phyloP scores from a whole-genome alignment of 2,113 vertebrate species.

The Cyrtonyx montezumae region DNA sequence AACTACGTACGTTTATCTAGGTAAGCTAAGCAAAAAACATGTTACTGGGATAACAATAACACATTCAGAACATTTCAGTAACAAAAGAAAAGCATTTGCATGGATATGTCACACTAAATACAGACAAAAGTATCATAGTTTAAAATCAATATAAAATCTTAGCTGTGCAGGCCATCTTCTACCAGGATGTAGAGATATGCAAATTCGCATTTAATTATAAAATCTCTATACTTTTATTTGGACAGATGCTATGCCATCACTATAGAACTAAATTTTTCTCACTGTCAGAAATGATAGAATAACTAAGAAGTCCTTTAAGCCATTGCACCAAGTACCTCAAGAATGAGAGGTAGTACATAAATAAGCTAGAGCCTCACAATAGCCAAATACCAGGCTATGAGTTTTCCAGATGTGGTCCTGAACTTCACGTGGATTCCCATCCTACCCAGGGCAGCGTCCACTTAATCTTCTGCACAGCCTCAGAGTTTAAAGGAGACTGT shows the following conservation, averaged over 20 bases:
- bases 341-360: not conserved
- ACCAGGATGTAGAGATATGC: not conserved
- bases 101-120: not conserved
- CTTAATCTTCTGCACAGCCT: rapidly evolving
- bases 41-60: not conserved
- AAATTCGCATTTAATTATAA: not conserved
- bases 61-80: not conserved
- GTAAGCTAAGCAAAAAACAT: not conserved
- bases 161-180: not conserved
- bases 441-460: rapidly evolving
- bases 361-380: not conserved
- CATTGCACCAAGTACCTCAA: not conserved
- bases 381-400: not conserved
- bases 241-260: not conserved
- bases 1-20: not conserved
- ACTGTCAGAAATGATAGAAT: not conserved
- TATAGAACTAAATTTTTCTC: not conserved
- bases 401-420: not conserved
- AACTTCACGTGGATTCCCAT: not conserved
- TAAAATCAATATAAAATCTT: slow-evolving; percentile 22
- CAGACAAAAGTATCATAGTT: slow-evolving; percentile 8
- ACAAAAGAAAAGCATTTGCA: slow-evolving; percentile 10
- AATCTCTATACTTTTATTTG: not conserved
- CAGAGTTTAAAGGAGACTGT: not conserved
- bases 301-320: not conserved